These are phyloP conservation scores for Drosophila peninsularis DNA, from an alignment of 2,888 invertebrate genomes.

Conservation along the genomic window DNA sequence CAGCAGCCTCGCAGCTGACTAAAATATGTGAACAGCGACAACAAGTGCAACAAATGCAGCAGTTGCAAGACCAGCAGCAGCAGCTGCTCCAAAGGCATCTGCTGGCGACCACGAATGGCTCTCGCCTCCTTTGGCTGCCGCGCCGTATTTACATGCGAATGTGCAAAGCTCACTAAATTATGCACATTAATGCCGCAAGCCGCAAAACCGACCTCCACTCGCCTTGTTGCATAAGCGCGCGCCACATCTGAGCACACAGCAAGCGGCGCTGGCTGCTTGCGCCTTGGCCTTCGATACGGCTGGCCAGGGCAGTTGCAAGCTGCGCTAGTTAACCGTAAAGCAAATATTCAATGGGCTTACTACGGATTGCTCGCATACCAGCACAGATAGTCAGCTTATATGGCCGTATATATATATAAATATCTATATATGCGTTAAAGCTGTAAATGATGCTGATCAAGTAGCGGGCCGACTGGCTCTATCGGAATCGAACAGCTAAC, in stretches of 20 bases:
- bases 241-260: not conserved
- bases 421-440: not conserved
- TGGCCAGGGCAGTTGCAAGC: not conserved
- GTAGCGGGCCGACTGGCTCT: not conserved
- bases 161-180: slow-evolving; percentile 41
- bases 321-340: not conserved
- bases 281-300: not conserved
- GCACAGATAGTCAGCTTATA: not conserved
- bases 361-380: not conserved
- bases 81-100: slow-evolving; percentile 3
- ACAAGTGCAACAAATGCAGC: not conserved
- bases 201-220: slow-evolving; percentile 4
- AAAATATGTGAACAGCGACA: slow-evolving; percentile 31
- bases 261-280: not conserved
- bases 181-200: slow-evolving; percentile 49
- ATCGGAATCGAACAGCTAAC: not conserved
- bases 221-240: slow-evolving; percentile 2
- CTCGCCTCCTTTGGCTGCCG: slow-evolving; percentile 15
- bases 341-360: not conserved
- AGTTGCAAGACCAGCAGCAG: not conserved
- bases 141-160: slow-evolving; percentile 52
- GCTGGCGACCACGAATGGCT: not conserved
- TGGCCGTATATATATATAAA: not conserved
- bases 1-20: slow-evolving; percentile 21
- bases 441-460: not conserved